phyloP scores from a whole-genome alignment of 2,797 vertebrate genomes.

The Macroramphosus scolopax region DNA sequence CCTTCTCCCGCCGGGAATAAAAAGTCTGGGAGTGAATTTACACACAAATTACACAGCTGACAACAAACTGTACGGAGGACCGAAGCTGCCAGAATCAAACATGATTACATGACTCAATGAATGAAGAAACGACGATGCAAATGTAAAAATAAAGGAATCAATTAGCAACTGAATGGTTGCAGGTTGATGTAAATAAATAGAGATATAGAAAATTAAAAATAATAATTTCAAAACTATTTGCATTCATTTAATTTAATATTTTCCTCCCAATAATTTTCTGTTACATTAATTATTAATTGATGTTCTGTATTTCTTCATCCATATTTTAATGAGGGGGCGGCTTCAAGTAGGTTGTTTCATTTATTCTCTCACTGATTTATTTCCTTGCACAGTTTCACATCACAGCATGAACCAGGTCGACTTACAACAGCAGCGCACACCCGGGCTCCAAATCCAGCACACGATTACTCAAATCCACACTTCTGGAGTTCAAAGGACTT shows the following conservation, averaged over 20 bases:
- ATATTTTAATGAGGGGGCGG: no score
- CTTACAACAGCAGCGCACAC: constrained; percentile 43
- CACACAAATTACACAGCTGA: constrained; percentile 18
- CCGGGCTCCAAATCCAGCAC: constrained; percentile 45
- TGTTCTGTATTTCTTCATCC: no score
- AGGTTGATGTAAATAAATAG: no score
- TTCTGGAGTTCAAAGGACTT: constrained; percentile 26
- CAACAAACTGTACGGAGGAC: neutral
- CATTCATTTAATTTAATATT: no score
- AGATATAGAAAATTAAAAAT: no score
- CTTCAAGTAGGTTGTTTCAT: neutral
- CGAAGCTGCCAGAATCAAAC: no score
- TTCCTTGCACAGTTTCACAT: constrained; percentile 48
- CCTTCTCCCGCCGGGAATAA: constrained; percentile 10
- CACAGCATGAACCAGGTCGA: constrained; percentile 37
- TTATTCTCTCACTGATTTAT: constrained; percentile 46
- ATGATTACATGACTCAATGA: no score
- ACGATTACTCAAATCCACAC: constrained; percentile 38
- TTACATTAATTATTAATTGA: no score
- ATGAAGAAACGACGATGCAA: neutral
- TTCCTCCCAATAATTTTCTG: no score
- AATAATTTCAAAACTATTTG: no score
- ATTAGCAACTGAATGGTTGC: no score
- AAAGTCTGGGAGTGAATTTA: constrained; percentile 26
- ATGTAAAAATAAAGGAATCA: no score